Evolutionary conservation across 2,113 vertebrate genomes (phyloP).

Genomic region (Tetraodon nigroviridis): DNA sequence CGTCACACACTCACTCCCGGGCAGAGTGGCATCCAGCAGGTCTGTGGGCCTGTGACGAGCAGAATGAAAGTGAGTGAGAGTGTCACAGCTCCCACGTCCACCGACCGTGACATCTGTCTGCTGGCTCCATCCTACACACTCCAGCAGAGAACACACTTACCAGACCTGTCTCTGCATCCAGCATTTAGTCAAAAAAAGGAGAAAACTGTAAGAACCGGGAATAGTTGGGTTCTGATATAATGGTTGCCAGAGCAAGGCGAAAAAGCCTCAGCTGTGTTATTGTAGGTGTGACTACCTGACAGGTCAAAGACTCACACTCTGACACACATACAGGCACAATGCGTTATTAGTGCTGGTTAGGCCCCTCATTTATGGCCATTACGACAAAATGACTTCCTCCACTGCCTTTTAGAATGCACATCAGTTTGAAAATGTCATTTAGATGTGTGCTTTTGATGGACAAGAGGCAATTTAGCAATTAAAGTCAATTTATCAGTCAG

Average conservation of each 20-base stretch:
- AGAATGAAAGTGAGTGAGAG: slow-evolving; percentile 54
- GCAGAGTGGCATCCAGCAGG: slow-evolving; percentile 27
- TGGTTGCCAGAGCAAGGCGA: slow-evolving; percentile 50
- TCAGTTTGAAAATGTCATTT: slow-evolving; percentile 51
- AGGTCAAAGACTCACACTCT: slow-evolving; percentile 48
- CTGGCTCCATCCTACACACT: slow-evolving; percentile 34
- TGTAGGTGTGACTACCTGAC: slow-evolving; percentile 56
- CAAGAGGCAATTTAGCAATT: slow-evolving; percentile 48
- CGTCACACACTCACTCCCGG: slow-evolving; percentile 58
- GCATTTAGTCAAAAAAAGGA: slow-evolving; percentile 2
- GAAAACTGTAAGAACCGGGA: slow-evolving; percentile 28
- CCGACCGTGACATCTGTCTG: slow-evolving; percentile 54
- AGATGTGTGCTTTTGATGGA: slow-evolving; percentile 53
- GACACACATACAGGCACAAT: slow-evolving; percentile 57
- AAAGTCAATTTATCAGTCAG: slow-evolving; percentile 47
- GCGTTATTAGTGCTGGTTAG: slow-evolving; percentile 66
- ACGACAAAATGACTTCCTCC: slow-evolving; percentile 70
- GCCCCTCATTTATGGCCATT: slow-evolving; percentile 63
- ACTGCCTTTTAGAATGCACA: slow-evolving; percentile 51
- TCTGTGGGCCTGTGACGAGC: slow-evolving; percentile 35
- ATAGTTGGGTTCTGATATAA: slow-evolving; percentile 49
- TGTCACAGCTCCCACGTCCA: slow-evolving; percentile 49
- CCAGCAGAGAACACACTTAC: slow-evolving; percentile 12
- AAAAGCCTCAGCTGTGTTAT: slow-evolving; percentile 69
- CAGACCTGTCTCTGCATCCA: background rate